Evolutionary conservation across 2,113 vertebrate species (phyloP).

Genomic region (Bubalus kerabau): DNA sequence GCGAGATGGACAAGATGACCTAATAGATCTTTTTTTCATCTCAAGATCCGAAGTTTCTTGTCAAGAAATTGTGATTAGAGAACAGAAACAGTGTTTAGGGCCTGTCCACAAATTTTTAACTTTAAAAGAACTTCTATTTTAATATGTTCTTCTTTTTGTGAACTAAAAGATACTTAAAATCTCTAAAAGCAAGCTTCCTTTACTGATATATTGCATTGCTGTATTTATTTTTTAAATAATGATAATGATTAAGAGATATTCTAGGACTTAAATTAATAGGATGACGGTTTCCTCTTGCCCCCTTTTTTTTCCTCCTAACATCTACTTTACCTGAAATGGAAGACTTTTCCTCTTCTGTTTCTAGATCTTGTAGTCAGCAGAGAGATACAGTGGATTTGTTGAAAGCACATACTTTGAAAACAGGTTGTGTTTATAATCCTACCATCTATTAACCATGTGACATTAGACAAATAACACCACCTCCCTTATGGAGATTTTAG

Average conservation of each 20-base stretch:
- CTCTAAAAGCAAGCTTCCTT: background rate
- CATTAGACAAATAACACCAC: background rate
- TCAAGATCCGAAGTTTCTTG: conserved; percentile 60
- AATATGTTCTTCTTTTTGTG: background rate
- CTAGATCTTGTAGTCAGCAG: background rate
- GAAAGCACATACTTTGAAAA: background rate
- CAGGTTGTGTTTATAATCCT: background rate
- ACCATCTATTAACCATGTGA: background rate
- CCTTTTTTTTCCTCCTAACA: background rate
- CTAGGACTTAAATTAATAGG: background rate
- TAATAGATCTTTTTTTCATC: conserved; percentile 65
- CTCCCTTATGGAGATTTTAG: background rate
- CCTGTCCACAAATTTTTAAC: background rate
- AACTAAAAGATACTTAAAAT: background rate
- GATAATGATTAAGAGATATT: background rate
- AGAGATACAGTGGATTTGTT: background rate
- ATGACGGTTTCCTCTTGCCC: background rate
- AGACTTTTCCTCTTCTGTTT: background rate
- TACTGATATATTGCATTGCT: background rate
- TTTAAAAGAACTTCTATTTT: background rate
- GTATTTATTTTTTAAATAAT: background rate
- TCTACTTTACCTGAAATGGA: background rate
- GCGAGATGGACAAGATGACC: conserved; percentile 72
- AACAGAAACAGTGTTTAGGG: conserved; percentile 3
- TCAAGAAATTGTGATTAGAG: conserved; percentile 17